phyloP scores from a whole-genome alignment of 2,113 vertebrate species.

The Elachura formosa region DNA sequence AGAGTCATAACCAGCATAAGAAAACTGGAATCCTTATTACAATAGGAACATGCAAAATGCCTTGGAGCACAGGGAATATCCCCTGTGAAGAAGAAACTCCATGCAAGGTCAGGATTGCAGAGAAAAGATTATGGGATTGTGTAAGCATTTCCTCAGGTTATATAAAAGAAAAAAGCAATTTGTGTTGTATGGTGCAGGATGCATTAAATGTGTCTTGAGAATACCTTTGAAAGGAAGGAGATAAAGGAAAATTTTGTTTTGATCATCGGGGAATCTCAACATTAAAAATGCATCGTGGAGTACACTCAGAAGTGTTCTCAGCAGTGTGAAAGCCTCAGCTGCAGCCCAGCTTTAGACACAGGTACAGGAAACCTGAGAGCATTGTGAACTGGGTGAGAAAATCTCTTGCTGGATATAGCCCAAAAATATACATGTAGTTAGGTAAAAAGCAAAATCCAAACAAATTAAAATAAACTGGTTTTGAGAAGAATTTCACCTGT shows the following conservation, averaged over 20 bases:
- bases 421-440: rapidly evolving
- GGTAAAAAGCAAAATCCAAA: neutral
- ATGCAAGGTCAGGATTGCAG: neutral
- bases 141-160: neutral
- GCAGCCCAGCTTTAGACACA: neutral
- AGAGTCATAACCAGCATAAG: neutral
- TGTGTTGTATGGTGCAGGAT: neutral
- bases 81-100: neutral
- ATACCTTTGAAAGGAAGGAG: neutral
- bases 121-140: neutral
- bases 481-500: neutral
- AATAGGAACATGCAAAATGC: neutral
- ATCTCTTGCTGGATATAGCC: neutral
- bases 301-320: neutral
- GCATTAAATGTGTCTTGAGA: neutral
- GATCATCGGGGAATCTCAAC: neutral
- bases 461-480: neutral
- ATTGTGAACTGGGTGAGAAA: neutral
- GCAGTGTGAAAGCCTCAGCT: neutral
- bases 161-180: neutral
- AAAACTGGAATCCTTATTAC: neutral
- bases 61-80: neutral
- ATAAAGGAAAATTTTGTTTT: neutral
- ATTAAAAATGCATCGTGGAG: neutral
- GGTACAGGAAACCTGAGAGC: neutral